Base-by-base conservation (phyloP, 2,113 vertebrate genomes). In the Pachyramphus minor region DNA sequence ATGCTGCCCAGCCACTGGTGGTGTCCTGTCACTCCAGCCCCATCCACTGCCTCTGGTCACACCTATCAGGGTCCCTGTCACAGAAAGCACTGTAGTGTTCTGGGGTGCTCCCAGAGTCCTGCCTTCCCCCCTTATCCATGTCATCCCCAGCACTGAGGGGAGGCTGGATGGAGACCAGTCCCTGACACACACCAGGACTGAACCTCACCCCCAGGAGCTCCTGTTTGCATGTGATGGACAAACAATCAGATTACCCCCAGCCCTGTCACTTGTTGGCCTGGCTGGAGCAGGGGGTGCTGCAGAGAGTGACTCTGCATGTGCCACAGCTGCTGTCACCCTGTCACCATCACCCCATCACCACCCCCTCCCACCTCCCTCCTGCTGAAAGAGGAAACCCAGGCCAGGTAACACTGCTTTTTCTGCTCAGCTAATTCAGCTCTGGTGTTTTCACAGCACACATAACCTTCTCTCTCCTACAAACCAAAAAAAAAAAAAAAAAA, bases 71-170 rank as follows among this genome's bases (percentile, higher is more conserved):
- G 49, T 56, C 95, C 77, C 96, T 79, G 64, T 77, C 80, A 75
- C 93, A 94, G 78, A 39, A 58, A 89, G 44, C 9, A 50, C 83
- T 94, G 82, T 81, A n/a, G n/a, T n/a, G n/a, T n/a, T n/a, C n/a
- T n/a, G 24, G 69, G 44, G 9, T 18, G 28, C 45, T 44, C 10
- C 50, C 42, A 31, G 59, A 85, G 86, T 41, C 20, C 6, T 35
- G 72, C 64, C 35, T 80, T 76, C 64, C 69, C 75, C 90, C 74
- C 47, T 87, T 31, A 50, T 25, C 56, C 22, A 37, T 71, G 64
- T 84, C 84, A 55, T 18, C 83, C 78, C 69, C 39, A 8, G 71
- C 67, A n/a, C 67, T 16, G 47, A 82, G 68, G 69, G 85, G 69
- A 89, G 39, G 79, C 93, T 52, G 60, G 59, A 69, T 6, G 55